Conservation (phyloP, 1,140 invertebrate genomes). For the Lepidotrigona ventralis region DNA sequence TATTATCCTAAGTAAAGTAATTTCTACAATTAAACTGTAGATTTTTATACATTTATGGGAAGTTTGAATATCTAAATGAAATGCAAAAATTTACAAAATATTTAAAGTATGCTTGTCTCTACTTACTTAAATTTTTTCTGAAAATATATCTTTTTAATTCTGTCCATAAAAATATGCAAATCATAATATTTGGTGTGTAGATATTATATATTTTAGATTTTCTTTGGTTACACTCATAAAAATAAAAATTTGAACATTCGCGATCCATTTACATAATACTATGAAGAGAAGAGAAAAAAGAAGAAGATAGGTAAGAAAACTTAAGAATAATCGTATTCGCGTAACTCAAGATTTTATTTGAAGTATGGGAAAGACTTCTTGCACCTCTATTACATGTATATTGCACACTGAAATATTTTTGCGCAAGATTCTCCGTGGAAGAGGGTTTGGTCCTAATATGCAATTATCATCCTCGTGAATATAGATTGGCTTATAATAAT, state of each 20-base stretch:
- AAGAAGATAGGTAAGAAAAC: background rate
- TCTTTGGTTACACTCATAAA: background rate
- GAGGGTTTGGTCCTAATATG: slow-evolving; percentile 60
- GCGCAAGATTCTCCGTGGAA: background rate
- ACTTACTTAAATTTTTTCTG: too few relatives aligned
- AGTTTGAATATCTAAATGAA: too few relatives aligned
- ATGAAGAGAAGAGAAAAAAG: background rate
- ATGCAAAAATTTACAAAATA: too few relatives aligned
- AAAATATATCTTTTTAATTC: too few relatives aligned
- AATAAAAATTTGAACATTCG: background rate
- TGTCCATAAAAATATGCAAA: too few relatives aligned
- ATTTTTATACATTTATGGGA: too few relatives aligned
- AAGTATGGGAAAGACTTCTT: background rate
- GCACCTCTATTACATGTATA: background rate
- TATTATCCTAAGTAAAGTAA: background rate
- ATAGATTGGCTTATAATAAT: slow-evolving; percentile 57
- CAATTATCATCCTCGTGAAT: slow-evolving; percentile 60
- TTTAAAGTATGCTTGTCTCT: too few relatives aligned
- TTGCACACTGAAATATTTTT: slow-evolving; percentile 2
- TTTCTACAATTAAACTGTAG: background rate
- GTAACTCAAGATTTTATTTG: background rate
- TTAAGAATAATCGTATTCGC: background rate
- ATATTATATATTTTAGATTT: background rate
- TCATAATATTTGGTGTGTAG: too few relatives aligned
- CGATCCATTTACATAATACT: background rate